A percentile compares a stretch with the other conserved stretches of the same genome.
phyloP scores from a whole-genome alignment of 2,888 invertebrate species.

The Lottia scabra region DNA sequence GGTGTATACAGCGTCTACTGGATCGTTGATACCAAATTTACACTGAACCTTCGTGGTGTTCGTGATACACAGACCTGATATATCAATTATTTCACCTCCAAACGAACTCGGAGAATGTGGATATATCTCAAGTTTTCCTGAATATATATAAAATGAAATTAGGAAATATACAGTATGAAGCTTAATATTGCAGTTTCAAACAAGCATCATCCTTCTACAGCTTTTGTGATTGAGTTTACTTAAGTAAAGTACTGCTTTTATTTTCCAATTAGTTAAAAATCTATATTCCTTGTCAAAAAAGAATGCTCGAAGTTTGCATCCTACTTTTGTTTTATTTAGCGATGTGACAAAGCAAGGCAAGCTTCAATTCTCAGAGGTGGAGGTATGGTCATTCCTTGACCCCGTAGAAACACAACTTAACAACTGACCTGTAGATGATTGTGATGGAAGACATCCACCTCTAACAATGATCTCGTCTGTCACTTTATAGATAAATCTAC shows the following conservation, averaged over 20 bases:
- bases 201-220: no score
- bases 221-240: no score
- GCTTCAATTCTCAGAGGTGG: no score
- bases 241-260: no score
- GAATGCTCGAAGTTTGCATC: no score
- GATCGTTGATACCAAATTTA: constrained; percentile 61
- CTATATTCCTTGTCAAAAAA: no score
- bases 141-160: constrained; percentile 4
- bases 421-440: constrained; percentile 11
- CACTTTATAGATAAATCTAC: constrained; percentile 53
- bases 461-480: constrained; percentile 40
- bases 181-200: no score
- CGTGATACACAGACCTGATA: constrained; percentile 94
- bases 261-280: no score
- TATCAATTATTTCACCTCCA: constrained; percentile 95
- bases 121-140: constrained; percentile 41
- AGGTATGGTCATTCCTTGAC: no score
- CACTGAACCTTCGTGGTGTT: constrained; percentile 78
- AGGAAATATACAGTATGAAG: no score
- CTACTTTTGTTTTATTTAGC: no score
- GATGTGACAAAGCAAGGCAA: no score
- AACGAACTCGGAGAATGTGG: constrained; percentile 86
- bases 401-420: not conserved
- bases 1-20: constrained; percentile 32
- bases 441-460: constrained; percentile 50